Base-by-base conservation (phyloP, 2,888 invertebrate genomes). In the Phalangium opilio region DNA sequence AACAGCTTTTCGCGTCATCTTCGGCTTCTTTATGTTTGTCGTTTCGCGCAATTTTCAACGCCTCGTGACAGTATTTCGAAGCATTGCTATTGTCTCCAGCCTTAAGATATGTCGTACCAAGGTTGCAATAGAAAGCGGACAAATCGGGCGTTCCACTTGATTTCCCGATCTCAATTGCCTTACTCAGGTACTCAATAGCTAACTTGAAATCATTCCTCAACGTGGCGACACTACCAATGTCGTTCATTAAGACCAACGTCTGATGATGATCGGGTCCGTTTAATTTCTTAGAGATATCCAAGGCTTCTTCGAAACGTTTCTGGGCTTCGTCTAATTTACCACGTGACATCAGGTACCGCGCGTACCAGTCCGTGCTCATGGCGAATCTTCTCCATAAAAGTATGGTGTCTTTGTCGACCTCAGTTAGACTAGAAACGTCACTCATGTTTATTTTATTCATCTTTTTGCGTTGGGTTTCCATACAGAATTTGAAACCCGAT, bases 401-500 rank as follows among this genome's bases (percentile, higher is more conserved):
- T 47, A 75, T 62, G 1, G 77, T 70, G 62, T 84, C 79, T 42
- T 70, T 66, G 62, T 79, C 78, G 21, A 70, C 69, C 52, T 72
- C 65, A 46, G 51, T 53, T 38, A 55, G 18, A 12, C 43, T 47
- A 17, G 41, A 34, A 8, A 35, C 34, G 18, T 51, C 40, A n/a
- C 19, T 36, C 1, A 44, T 10, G 19, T 52, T 43, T 36, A 57
- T 47, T 3, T 46, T 39, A 8, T 68, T 67, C 40, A 75, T 63
- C 51, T 66, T 75, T 50, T 74, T 70, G 27, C 75, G 69, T 47
- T 85, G 74, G 61, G 81, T 76, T 41, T 77, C 70, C 42, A 91
- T 66, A 61, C 90, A 87, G 76, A 83, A 91, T 52, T 77, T 74
- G 63, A 80, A 93, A 0, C 93, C 95, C 35, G 77, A 64, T 55